These are phyloP conservation scores for Odiellus spinosus DNA, from an alignment of 2,888 invertebrate species.

Conservation along the genomic window DNA sequence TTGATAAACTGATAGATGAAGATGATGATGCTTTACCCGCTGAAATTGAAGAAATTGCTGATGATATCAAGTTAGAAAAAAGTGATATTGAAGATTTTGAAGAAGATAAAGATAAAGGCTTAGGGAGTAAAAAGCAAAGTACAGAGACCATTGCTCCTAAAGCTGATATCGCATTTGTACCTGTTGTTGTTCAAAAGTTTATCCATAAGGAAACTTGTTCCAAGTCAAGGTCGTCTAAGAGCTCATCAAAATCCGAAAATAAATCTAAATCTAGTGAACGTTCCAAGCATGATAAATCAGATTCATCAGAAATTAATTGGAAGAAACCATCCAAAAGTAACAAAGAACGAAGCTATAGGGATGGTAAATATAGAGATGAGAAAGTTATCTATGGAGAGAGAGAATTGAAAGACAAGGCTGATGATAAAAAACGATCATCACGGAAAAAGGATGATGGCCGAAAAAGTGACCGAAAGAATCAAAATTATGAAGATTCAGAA, in stretches of 20 bases:
- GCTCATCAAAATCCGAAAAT: no score
- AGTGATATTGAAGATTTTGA: conserved; percentile 23
- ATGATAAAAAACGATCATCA: conserved; percentile 8
- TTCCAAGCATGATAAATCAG: neutral
- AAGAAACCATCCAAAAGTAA: conserved; percentile 62
- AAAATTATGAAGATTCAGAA: conserved; percentile 15
- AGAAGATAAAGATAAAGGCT: conserved; percentile 18
- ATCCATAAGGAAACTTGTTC: no score
- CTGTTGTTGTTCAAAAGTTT: no score
- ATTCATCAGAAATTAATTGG: conserved; percentile 37
- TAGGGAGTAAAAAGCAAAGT: no score
- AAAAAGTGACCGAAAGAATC: conserved; percentile 20
- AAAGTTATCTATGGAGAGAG: conserved; percentile 30
- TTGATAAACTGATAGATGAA: conserved; percentile 6
- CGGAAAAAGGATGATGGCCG: conserved; percentile 18
- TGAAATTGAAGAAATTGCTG: conserved; percentile 15
- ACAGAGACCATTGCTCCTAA: no score
- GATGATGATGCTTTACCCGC: conserved; percentile 13
- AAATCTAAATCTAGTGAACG: no score
- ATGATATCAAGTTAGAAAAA: conserved; percentile 16
- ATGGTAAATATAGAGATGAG: conserved; percentile 30
- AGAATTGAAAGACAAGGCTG: conserved; percentile 15
- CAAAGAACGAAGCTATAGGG: conserved; percentile 58
- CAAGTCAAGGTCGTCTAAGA: no score
- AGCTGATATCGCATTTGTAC: no score